These are phyloP conservation scores for Fragum whitleyi DNA, from an alignment of 2,888 invertebrate species.

Conservation along the genomic window DNA sequence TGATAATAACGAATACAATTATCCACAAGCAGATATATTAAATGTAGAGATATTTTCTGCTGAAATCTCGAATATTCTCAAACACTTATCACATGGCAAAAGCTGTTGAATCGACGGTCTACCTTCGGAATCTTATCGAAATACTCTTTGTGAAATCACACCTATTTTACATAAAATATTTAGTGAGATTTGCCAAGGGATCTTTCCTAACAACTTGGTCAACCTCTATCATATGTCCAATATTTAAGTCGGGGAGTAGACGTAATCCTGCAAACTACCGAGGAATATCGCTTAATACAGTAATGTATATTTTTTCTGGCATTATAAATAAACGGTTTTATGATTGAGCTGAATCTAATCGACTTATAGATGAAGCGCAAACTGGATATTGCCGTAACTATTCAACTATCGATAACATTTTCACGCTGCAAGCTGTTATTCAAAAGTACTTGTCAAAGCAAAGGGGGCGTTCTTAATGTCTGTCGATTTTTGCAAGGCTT, in stretches of 20 bases:
- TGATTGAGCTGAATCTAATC: neutral
- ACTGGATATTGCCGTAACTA: no score
- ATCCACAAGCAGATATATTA: neutral
- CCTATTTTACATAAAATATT: neutral
- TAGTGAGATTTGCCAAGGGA: neutral
- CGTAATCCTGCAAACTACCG: neutral
- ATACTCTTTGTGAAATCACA: neutral
- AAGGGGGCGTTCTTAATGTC: neutral
- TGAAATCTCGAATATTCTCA: neutral
- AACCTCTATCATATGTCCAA: neutral
- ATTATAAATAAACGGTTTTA: neutral
- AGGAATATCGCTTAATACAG: no score
- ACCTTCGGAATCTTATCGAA: neutral
- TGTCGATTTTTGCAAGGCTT: conserved; percentile 8
- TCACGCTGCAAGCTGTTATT: no score
- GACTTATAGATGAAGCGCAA: neutral
- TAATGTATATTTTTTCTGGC: neutral
- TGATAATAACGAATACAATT: neutral
- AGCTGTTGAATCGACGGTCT: neutral
- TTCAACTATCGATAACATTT: no score
- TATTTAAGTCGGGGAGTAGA: no score
- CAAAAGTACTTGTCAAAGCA: no score
- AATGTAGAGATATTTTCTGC: neutral
- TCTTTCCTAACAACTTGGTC: neutral
- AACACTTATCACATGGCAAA: neutral